These are phyloP conservation scores for Thalpophila matura DNA, from an alignment of 2,888 invertebrate genomes.

Conservation along the genomic window DNA sequence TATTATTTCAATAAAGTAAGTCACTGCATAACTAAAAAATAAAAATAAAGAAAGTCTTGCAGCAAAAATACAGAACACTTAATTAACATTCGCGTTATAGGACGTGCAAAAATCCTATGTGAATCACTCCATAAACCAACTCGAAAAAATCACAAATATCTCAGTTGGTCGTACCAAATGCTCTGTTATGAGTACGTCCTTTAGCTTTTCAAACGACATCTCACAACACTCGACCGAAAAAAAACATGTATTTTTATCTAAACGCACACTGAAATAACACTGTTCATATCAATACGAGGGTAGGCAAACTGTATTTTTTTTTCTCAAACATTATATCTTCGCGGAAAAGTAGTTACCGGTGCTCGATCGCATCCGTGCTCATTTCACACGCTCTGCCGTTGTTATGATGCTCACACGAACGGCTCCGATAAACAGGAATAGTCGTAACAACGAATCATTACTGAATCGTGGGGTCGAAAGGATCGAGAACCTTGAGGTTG, in stretches of 20 bases:
- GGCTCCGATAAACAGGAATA: constrained; percentile 66
- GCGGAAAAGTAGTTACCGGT: constrained; percentile 90
- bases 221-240: constrained; percentile 51
- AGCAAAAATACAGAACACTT: no score
- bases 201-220: constrained; percentile 37
- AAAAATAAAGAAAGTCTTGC: no score
- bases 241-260: constrained; percentile 63
- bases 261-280: constrained; percentile 61
- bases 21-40: no score
- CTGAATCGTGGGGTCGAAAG: constrained; percentile 79
- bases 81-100: no score
- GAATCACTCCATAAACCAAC: constrained; percentile 3
- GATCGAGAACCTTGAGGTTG: constrained; percentile 57
- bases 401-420: constrained; percentile 65
- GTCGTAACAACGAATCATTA: constrained; percentile 79
- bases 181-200: constrained; percentile 11
- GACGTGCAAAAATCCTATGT: no score
- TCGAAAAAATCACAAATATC: constrained; percentile 9
- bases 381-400: constrained; percentile 76
- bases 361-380: constrained; percentile 83
- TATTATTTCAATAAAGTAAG: no score
- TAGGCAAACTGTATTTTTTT: constrained; percentile 63
- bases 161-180: constrained; percentile 26
- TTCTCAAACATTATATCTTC: constrained; percentile 82
- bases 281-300: constrained; percentile 59